These are phyloP conservation scores for Oscheius sp. DNA, from an alignment of 1,140 invertebrate species.

Conservation along the genomic window DNA sequence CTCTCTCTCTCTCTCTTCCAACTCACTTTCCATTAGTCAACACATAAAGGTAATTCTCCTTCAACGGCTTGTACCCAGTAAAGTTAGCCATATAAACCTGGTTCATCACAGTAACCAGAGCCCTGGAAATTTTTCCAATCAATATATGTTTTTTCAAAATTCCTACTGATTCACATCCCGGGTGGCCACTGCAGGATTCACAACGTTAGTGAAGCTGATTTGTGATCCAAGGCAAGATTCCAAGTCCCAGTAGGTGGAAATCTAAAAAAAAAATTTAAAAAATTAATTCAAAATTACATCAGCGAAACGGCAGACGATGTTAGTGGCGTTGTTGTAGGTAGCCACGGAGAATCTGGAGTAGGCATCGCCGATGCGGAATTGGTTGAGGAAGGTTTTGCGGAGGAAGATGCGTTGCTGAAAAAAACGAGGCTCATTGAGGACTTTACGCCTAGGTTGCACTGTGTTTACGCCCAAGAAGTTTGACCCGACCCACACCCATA, in stretches of 20 bases:
- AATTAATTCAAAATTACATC: too few species aligned
- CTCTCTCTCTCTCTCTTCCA: too few species aligned
- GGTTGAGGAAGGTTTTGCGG: slow-evolving; percentile 12
- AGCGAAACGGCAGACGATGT: background rate
- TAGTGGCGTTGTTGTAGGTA: slow-evolving; percentile 9
- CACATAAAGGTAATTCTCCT: slow-evolving; percentile 8
- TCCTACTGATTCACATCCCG: background rate
- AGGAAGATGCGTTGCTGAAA: background rate
- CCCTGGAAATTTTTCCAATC: too few species aligned
- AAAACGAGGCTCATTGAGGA: background rate
- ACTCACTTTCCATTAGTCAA: slow-evolving; percentile 20
- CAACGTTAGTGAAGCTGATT: background rate
- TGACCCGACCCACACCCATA: too few species aligned
- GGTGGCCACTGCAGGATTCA: background rate
- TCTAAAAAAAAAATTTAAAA: too few species aligned
- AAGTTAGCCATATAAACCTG: too few species aligned
- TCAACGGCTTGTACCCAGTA: slow-evolving; percentile 19
- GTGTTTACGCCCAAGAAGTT: too few species aligned
- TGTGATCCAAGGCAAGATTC: background rate
- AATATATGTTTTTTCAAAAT: too few species aligned
- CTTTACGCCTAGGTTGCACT: too few species aligned
- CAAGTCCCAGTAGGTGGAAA: slow-evolving; percentile 21
- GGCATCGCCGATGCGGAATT: slow-evolving; percentile 8
- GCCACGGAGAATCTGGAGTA: slow-evolving; percentile 7
- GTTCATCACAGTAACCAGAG: background rate